These are phyloP conservation scores for Sebastes aleutianus DNA, from an alignment of 2,797 vertebrate genomes.

Conservation along the genomic window DNA sequence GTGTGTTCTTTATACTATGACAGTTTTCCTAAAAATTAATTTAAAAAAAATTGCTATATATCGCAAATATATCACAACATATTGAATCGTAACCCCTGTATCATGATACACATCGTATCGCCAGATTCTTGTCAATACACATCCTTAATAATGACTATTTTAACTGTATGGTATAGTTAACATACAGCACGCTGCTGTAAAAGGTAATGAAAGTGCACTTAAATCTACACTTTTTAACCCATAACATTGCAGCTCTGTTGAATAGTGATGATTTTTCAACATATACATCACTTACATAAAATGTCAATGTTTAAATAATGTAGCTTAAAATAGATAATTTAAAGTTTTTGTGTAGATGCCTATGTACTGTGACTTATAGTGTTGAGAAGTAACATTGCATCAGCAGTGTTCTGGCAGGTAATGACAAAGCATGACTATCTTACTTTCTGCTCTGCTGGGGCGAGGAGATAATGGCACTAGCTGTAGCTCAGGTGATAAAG, in stretches of 20 bases:
- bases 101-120: too few species aligned
- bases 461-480: constrained; percentile 36
- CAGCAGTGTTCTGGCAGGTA: constrained; percentile 24
- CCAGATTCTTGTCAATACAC: too few species aligned
- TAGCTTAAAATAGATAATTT: neutral
- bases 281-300: neutral
- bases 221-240: neutral
- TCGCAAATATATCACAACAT: too few species aligned
- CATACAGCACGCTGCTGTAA: neutral
- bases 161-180: neutral
- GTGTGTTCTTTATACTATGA: too few species aligned
- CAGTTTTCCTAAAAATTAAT: too few species aligned
- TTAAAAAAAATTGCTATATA: too few species aligned
- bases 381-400: constrained; percentile 8
- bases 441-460: constrained; percentile 38
- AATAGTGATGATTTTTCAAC: neutral
- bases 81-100: too few species aligned
- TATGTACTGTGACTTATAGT: neutral
- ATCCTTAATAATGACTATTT: neutral
- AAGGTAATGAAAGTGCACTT: neutral
- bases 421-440: constrained; percentile 21
- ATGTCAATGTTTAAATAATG: neutral
- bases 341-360: neutral
- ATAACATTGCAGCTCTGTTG: neutral
- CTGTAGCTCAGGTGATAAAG: constrained; percentile 35